These are phyloP conservation scores for Drosophila sordidapex DNA, from an alignment of 2,888 invertebrate species.

Conservation along the genomic window DNA sequence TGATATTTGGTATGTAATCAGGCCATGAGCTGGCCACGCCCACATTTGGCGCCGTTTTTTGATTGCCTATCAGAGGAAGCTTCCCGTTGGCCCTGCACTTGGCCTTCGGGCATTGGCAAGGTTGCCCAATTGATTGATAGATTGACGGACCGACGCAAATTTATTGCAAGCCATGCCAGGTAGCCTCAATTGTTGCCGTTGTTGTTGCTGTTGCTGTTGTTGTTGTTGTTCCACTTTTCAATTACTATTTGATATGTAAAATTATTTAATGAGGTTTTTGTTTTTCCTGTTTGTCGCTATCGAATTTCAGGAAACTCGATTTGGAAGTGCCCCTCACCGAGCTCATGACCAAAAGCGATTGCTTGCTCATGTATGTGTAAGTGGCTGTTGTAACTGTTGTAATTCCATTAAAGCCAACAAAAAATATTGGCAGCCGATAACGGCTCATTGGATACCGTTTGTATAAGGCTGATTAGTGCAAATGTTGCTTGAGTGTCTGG, in stretches of 20 bases:
- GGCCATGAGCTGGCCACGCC: constrained; percentile 56
- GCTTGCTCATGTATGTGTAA: constrained; percentile 40
- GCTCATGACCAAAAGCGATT: constrained; percentile 10
- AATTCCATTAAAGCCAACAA: constrained; percentile 35
- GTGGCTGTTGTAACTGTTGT: constrained; percentile 39
- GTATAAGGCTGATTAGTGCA: constrained; percentile 30
- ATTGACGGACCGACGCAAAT: constrained; percentile 47
- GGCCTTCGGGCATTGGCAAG: constrained; percentile 55
- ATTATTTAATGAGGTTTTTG: constrained; percentile 55
- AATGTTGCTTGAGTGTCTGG: constrained; percentile 44
- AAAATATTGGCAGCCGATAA: constrained; percentile 19
- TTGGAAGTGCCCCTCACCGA: background rate
- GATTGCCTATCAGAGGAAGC: background rate
- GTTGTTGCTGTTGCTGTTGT: background rate
- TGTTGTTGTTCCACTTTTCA: constrained; percentile 11
- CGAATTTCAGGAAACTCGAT: constrained; percentile 37
- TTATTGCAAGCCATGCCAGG: constrained; percentile 46
- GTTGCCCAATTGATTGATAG: constrained; percentile 65
- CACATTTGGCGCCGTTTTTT: constrained; percentile 62
- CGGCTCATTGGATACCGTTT: constrained; percentile 35
- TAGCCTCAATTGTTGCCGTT: constrained; percentile 17
- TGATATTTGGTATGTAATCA: constrained; percentile 10
- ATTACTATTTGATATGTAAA: constrained; percentile 59
- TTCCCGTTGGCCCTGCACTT: constrained; percentile 43
- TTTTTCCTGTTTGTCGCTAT: constrained; percentile 17